phyloP scores from a whole-genome alignment of 2,113 vertebrate species.

The Cairina moschata region DNA sequence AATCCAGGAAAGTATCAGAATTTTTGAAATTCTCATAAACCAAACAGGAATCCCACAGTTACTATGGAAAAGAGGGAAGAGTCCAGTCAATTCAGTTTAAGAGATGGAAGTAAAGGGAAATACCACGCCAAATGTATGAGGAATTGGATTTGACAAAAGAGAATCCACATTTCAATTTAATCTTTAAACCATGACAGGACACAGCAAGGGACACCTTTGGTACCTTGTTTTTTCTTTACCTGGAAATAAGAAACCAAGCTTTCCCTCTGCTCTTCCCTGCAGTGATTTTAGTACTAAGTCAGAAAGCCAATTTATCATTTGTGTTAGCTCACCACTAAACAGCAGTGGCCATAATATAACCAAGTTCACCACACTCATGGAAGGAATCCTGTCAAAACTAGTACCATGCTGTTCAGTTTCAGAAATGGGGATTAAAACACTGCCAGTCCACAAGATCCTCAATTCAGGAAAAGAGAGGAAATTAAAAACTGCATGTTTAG shows the following conservation, averaged over 20 bases:
- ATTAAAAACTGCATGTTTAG: slow-evolving; percentile 42
- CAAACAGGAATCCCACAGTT: neutral
- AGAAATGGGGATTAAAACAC: neutral
- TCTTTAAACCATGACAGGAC: neutral
- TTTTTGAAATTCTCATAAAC: slow-evolving; percentile 21
- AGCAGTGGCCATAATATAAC: neutral
- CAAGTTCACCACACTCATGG: neutral
- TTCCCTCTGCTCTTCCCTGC: neutral
- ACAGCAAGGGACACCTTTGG: neutral
- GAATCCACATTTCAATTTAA: slow-evolving; percentile 12
- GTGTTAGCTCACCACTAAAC: neutral
- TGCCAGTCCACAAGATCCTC: neutral
- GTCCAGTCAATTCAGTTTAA: neutral
- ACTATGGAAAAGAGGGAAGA: neutral
- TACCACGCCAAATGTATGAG: neutral
- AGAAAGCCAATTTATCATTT: neutral
- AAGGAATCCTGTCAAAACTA: neutral
- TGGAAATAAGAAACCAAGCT: neutral
- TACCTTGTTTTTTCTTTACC: neutral
- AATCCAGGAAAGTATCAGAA: slow-evolving; percentile 14
- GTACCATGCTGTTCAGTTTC: neutral
- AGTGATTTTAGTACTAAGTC: neutral
- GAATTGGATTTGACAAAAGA: slow-evolving; percentile 14
- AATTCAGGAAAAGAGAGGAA: slow-evolving; percentile 18
- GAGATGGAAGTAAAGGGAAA: neutral